Conservation (phyloP, 2,113 vertebrate species). For the Elanus axillaris region DNA sequence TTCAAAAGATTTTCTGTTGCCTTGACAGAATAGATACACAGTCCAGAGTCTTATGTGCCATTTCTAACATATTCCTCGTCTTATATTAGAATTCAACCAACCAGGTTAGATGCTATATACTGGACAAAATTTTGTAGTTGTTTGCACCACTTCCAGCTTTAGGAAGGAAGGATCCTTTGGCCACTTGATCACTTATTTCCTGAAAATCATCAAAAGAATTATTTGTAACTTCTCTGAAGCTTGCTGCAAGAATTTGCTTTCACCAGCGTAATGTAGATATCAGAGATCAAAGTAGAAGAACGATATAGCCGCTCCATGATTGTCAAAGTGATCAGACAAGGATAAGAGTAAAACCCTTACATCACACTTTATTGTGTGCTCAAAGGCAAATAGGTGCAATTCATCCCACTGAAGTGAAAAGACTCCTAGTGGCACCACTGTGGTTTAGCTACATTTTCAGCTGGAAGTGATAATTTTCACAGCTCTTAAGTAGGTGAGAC, state of each 20-base stretch:
- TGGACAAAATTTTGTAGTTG: not conserved
- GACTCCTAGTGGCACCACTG: not conserved
- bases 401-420: not conserved
- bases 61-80: not conserved
- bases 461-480: not conserved
- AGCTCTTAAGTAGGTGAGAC: not conserved
- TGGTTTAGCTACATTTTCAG: not conserved
- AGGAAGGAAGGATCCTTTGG: not conserved
- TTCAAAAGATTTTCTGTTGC: not conserved
- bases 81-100: not conserved
- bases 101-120: not conserved
- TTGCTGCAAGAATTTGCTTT: not conserved
- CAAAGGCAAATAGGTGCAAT: not conserved
- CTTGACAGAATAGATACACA: conserved; percentile 39
- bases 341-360: not conserved
- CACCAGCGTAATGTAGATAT: not conserved
- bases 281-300: not conserved
- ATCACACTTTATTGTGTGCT: not conserved
- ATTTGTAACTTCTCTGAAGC: not conserved
- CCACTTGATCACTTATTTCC: not conserved
- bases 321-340: not conserved
- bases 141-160: not conserved
- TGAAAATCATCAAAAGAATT: not conserved
- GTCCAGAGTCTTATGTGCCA: conserved; percentile 14
- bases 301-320: not conserved